Percentiles rank a stretch among this genome's conserved stretches.
Conservation (phyloP, 2,797 vertebrate species). For the Phrynocephalus vlangalii region DNA sequence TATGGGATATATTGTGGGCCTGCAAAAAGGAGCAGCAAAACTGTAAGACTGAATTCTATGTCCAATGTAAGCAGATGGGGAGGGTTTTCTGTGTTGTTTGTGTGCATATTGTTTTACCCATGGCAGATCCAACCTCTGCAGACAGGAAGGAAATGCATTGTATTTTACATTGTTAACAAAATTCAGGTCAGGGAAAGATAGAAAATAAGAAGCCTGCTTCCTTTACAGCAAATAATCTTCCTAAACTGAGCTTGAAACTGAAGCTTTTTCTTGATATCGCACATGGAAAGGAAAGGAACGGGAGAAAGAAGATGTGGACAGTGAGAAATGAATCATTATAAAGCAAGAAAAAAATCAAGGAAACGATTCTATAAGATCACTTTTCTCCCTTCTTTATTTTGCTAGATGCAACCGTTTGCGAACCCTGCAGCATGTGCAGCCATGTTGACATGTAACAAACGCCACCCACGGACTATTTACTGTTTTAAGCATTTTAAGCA, state of each 20-base stretch:
- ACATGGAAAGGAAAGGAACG: slow-evolving; percentile 18
- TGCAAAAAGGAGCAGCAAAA: slow-evolving; percentile 22
- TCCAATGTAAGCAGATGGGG: background rate
- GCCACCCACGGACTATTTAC: background rate
- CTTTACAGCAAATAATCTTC: slow-evolving; percentile 24
- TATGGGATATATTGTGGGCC: too few species aligned
- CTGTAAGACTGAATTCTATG: slow-evolving; percentile 10
- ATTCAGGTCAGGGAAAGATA: slow-evolving; percentile 50
- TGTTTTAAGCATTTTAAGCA: background rate
- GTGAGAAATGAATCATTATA: background rate
- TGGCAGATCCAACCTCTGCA: slow-evolving; percentile 56
- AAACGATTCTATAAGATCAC: background rate
- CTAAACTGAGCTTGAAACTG: background rate
- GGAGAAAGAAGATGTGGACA: background rate
- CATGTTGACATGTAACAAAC: background rate
- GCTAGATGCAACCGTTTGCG: background rate
- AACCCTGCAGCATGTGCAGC: background rate
- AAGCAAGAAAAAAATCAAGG: background rate
- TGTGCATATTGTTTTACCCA: slow-evolving; percentile 48
- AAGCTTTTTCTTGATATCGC: slow-evolving; percentile 24
- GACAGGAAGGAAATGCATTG: slow-evolving; percentile 67
- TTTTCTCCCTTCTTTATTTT: background rate
- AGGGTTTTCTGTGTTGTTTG: background rate
- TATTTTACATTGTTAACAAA: slow-evolving; percentile 56
- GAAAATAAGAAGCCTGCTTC: slow-evolving; percentile 43